Conservation (phyloP, 2,797 vertebrate species). For the Rhabdophis nuchalis region DNA sequence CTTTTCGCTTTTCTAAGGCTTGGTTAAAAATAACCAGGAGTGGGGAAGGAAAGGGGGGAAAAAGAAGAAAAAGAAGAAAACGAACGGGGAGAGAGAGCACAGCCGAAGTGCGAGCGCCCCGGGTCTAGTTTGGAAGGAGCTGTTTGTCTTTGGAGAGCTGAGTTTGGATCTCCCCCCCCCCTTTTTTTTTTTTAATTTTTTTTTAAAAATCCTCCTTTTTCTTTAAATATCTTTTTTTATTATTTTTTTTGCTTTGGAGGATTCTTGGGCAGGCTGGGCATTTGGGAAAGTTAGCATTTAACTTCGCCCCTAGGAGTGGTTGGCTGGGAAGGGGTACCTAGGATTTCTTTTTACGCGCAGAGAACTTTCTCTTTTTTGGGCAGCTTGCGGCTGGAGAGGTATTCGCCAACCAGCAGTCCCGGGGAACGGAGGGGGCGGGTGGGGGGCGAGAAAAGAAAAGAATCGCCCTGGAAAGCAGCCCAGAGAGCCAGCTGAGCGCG, state of each 20-base stretch:
- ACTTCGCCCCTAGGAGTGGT: background rate
- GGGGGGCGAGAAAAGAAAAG: background rate
- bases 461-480: background rate
- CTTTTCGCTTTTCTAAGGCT: background rate
- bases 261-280: no score
- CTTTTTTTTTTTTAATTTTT: no score
- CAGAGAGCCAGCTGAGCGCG: background rate
- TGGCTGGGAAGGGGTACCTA: background rate
- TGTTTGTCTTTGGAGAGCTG: background rate
- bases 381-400: background rate
- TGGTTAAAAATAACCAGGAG: background rate
- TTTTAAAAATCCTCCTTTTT: background rate
- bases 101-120: background rate
- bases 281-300: background rate
- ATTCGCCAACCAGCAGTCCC: background rate
- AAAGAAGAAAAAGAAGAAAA: background rate
- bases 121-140: background rate
- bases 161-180: no score
- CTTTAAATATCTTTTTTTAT: background rate
- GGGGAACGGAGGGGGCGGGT: background rate
- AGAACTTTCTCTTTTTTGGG: background rate
- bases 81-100: background rate
- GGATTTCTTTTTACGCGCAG: background rate
- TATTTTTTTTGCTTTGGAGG: background rate
- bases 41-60: no score